These are phyloP conservation scores for Tonatia bakeri DNA, from an alignment of 2,113 vertebrate genomes.

Conservation along the genomic window DNA sequence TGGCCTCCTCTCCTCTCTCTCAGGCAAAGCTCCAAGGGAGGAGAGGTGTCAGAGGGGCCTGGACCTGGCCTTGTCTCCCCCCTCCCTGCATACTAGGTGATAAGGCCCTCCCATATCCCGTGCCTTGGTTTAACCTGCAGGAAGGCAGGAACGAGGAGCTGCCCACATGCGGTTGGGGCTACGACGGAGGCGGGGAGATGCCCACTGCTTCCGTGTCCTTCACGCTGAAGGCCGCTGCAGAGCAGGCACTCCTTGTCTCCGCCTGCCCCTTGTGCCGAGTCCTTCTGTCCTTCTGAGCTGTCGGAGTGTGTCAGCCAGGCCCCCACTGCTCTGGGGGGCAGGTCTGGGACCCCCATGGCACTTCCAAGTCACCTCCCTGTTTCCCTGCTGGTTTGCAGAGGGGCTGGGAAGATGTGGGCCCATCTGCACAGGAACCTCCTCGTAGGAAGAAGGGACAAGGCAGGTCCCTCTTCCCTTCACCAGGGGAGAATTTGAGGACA, in stretches of 20 bases:
- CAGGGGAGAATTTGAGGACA: not conserved
- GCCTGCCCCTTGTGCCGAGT: fast-evolving
- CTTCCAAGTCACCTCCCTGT: not conserved
- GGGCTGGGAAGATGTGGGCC: not conserved
- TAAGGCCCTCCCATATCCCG: fast-evolving
- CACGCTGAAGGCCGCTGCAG: fast-evolving
- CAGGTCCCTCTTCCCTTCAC: not conserved
- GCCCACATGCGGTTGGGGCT: fast-evolving
- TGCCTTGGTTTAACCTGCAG: not conserved
- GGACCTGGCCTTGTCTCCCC: fast-evolving
- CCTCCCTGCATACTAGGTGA: fast-evolving
- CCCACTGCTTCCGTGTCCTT: fast-evolving
- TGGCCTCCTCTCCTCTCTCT: not conserved
- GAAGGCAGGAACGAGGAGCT: not conserved
- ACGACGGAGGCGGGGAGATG: too few species aligned
- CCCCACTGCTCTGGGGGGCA: not conserved
- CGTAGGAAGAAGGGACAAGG: not conserved
- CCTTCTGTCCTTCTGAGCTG: not conserved
- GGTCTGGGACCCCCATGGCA: not conserved
- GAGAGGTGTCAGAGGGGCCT: too few species aligned
- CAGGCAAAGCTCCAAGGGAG: not conserved
- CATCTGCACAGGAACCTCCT: not conserved
- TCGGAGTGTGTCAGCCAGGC: fast-evolving
- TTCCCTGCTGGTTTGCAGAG: not conserved
- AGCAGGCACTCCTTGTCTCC: not conserved